Percentiles rank a stretch among this genome's conserved stretches.
Evolutionary conservation across 2,797 vertebrate species (phyloP).

Genomic region (Chrysocyon brachyurus): DNA sequence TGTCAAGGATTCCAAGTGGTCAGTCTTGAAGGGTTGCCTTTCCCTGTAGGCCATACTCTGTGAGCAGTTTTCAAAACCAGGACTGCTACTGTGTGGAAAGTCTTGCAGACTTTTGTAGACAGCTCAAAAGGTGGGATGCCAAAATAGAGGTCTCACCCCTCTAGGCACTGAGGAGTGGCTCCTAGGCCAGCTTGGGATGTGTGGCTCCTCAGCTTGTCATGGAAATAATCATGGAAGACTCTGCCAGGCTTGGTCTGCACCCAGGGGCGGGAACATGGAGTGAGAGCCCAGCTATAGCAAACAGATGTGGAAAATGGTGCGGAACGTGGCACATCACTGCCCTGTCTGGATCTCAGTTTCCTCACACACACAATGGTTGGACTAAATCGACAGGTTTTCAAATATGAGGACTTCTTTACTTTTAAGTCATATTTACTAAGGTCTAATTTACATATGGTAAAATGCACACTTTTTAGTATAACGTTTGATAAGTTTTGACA

Average conservation of each 20-base stretch:
- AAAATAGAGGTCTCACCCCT: not conserved
- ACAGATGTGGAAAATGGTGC: not conserved
- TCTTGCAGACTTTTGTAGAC: not conserved
- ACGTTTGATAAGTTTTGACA: not conserved
- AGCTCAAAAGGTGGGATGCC: not conserved
- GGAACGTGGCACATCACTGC: not conserved
- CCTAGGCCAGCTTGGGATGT: not conserved
- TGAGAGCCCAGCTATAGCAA: not conserved
- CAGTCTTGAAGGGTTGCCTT: not conserved
- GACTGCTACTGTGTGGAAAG: not conserved
- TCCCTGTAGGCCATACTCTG: not conserved
- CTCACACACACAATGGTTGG: not conserved
- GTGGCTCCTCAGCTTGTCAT: not conserved
- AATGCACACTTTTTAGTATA: not conserved
- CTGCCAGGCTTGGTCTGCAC: not conserved
- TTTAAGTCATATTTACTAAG: not conserved
- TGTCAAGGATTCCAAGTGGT: not conserved
- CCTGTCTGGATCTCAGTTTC: not conserved
- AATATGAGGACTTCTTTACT: not conserved
- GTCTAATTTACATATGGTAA: not conserved
- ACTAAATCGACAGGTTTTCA: not conserved
- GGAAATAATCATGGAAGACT: not conserved
- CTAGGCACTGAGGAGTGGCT: not conserved
- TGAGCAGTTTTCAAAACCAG: not conserved
- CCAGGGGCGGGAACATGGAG: rapidly evolving